Evolutionary conservation across 2,113 vertebrate species (phyloP), one percentile per base, ranked within the genome.

Genomic region (Dicaeum eximium): DNA sequence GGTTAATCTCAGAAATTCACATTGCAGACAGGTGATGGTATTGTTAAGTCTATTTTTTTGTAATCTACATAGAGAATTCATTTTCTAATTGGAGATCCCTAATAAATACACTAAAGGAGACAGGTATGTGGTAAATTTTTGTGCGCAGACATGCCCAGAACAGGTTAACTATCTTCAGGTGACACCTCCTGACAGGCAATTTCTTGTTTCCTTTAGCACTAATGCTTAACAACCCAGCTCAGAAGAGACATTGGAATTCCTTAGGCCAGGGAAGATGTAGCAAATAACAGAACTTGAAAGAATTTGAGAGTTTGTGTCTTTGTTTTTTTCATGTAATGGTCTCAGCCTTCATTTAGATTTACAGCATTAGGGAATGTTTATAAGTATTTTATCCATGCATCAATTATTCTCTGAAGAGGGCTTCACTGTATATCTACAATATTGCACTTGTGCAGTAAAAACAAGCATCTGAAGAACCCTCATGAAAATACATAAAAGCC

Each of bases 381-480:
- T 19, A 87, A 93, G 40, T 62, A 80, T 91, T 92, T 96, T 93
- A 93, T 77, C 85, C 51, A 30, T 71, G 56, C 83, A 92, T 96
- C 81, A 91, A 87, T 92, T 96, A 88, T 92, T 93, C 79, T 90
- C 85, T 96, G 79, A 96, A 94, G 93, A 93, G 92, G 79, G 60
- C 85, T 95, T 86, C 92, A 83, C 92, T 83, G 71, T 93, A 44
- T 90, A 86, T 88, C 64, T 88, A 78, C 66, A 90, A 64, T 88
- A 95, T 86, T 92, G 72, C 85, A 88, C 93, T 96, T 78, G 51
- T 90, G 93, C 82, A 92, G 85, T 60, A 93, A 94, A 96, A 94
- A 83, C 75, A 96, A 95, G 81, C 75, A 66, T 88, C 92, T 97
- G 92, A 96, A 96, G 90, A 96, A 96, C 82, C 67, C 94, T 97